Percentiles rank a stretch among this genome's conserved stretches.
phyloP scores from a whole-genome alignment of 2,888 invertebrate genomes.

The Melinopterus prodromus region DNA sequence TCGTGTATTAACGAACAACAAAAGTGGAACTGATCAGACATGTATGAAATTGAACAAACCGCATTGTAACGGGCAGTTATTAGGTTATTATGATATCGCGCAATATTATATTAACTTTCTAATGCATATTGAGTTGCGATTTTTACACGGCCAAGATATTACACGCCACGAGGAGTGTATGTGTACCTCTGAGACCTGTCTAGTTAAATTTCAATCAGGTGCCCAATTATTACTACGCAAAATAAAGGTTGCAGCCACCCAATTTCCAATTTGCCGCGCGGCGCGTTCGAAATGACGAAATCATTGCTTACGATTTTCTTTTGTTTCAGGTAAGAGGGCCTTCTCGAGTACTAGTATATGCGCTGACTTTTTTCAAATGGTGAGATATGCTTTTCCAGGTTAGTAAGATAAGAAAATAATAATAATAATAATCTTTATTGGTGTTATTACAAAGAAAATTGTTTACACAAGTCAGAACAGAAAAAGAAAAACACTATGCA shows the following conservation, averaged over 20 bases:
- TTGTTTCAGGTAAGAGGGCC: not conserved
- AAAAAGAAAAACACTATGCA: too few relatives aligned
- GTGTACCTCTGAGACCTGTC: not conserved
- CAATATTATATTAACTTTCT: constrained; percentile 4
- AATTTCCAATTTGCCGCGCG: not conserved
- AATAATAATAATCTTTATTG: too few relatives aligned
- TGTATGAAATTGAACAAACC: not conserved
- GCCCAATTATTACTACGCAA: not conserved
- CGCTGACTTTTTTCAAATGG: not conserved
- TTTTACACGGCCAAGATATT: not conserved
- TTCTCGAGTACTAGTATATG: not conserved
- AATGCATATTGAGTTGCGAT: not conserved
- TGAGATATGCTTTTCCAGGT: not conserved
- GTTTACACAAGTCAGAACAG: too few relatives aligned
- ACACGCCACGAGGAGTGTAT: not conserved
- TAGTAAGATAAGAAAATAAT: too few relatives aligned
- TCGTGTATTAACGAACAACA: not conserved
- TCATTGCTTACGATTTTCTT: not conserved
- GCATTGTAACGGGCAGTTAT: not conserved
- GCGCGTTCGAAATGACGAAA: not conserved
- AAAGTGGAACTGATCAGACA: not conserved
- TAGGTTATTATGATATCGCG: constrained; percentile 4
- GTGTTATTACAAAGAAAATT: too few relatives aligned
- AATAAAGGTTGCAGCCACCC: not conserved
- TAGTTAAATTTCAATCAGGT: not conserved